Evolutionary conservation across 35 echinoderm and acorn worm species (phyloP).

Genomic region (Hemicentrotus pulcherrimus): DNA sequence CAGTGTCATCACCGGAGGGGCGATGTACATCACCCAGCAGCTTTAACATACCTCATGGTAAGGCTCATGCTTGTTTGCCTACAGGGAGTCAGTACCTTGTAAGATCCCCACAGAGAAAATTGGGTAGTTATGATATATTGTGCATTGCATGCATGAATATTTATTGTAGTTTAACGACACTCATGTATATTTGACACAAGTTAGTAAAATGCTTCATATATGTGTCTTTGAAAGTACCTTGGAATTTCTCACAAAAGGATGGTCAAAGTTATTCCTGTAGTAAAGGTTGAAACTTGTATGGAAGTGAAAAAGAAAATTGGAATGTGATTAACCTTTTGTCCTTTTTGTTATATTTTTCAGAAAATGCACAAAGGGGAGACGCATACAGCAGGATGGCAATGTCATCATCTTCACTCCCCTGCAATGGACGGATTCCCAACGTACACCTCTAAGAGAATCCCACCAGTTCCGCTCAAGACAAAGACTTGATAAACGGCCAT

Average conservation of each 20-base stretch:
- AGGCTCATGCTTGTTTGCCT: neutral
- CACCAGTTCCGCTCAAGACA: slow-evolving; percentile 17
- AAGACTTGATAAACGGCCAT: slow-evolving; percentile 38
- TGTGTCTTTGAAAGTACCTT: neutral
- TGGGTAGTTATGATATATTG: too few relatives aligned
- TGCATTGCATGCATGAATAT: too few relatives aligned
- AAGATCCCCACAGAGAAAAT: too few relatives aligned
- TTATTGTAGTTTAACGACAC: too few relatives aligned
- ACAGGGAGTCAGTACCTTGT: neutral
- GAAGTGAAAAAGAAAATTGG: too few relatives aligned
- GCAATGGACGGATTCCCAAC: slow-evolving; percentile 25
- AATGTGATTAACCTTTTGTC: neutral
- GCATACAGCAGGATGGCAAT: slow-evolving; percentile 17
- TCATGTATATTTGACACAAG: too few relatives aligned
- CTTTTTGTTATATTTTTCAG: slow-evolving; percentile 18
- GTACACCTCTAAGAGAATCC: slow-evolving; percentile 43
- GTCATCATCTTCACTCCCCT: slow-evolving; percentile 40
- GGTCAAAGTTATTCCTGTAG: neutral
- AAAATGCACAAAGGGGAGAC: slow-evolving; percentile 39
- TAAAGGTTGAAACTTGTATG: neutral
- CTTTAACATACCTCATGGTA: slow-evolving; percentile 49
- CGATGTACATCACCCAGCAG: slow-evolving; percentile 47
- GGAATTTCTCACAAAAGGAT: neutral
- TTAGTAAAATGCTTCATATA: neutral
- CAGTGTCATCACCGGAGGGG: slow-evolving; percentile 30